Evolutionary conservation across 1,140 invertebrate species (phyloP).

Genomic region (Sarcophaga bullata): DNA sequence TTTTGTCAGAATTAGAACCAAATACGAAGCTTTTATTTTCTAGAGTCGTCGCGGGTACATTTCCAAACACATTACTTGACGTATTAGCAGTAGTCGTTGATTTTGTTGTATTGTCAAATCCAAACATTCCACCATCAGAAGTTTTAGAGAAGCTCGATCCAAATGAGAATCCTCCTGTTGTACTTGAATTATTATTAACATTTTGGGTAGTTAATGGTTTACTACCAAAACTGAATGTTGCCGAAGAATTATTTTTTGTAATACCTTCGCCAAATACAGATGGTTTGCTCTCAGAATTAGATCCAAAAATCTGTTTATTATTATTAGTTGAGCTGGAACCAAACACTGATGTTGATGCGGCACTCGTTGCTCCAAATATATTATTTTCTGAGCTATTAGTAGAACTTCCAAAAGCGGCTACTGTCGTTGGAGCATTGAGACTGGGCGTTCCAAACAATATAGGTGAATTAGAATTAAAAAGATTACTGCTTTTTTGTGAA

Average conservation of each 20-base stretch:
- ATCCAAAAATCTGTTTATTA: background rate
- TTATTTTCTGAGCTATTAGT: background rate
- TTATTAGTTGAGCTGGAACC: background rate
- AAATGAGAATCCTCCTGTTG: conserved; percentile 18
- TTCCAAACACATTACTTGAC: conserved; percentile 9
- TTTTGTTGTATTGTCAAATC: background rate
- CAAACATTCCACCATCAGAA: background rate
- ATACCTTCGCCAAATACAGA: conserved; percentile 9
- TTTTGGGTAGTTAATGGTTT: background rate
- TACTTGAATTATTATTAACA: background rate
- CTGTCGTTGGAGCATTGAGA: background rate
- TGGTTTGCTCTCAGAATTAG: background rate
- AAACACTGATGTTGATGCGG: conserved; percentile 11
- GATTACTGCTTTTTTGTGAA: background rate
- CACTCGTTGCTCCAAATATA: background rate
- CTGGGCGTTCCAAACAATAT: background rate
- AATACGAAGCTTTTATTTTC: conserved; percentile 19
- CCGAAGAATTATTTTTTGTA: background rate
- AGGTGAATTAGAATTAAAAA: background rate
- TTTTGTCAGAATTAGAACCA: background rate
- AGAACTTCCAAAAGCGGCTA: background rate
- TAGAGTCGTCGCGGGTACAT: background rate
- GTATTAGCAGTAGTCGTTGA: background rate
- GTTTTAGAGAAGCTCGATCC: background rate
- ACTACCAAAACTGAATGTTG: conserved; percentile 17